These are phyloP conservation scores for Prunella strophiata DNA, from an alignment of 2,797 vertebrate species.

Conservation along the genomic window DNA sequence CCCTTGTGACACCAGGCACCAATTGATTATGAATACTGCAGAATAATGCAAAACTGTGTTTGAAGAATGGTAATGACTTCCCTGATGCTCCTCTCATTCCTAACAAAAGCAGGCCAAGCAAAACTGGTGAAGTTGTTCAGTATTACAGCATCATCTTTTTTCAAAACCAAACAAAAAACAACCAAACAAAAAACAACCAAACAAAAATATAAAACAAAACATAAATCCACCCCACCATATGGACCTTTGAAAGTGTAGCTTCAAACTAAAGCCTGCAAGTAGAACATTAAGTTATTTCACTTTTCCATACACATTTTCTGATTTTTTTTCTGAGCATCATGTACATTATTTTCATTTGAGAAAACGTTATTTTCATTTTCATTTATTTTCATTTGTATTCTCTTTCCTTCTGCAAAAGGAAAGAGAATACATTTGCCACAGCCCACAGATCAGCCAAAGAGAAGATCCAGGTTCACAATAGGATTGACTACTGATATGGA, in stretches of 20 bases:
- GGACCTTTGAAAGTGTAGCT: background rate
- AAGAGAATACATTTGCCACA: background rate
- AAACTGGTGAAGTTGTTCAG: background rate
- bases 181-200: background rate
- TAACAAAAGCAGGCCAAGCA: background rate
- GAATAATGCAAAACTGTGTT: background rate
- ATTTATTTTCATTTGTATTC: background rate
- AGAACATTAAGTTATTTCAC: background rate
- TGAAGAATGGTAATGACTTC: background rate
- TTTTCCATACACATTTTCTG: background rate
- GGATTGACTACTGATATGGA: background rate
- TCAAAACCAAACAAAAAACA: background rate
- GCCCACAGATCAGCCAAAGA: background rate
- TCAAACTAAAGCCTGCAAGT: background rate
- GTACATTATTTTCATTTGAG: background rate
- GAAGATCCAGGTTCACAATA: background rate
- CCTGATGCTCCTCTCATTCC: background rate
- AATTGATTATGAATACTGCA: background rate
- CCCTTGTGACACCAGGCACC: rapidly evolving
- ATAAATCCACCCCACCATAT: background rate
- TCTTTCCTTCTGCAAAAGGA: background rate
- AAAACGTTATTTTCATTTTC: background rate
- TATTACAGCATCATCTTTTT: background rate
- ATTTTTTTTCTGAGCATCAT: background rate
- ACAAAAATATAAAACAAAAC: background rate